Evolutionary conservation across 30 jellyfish, hydroid and myxozoan species (phyloP).

Genomic region (Nemopilema nomurai): DNA sequence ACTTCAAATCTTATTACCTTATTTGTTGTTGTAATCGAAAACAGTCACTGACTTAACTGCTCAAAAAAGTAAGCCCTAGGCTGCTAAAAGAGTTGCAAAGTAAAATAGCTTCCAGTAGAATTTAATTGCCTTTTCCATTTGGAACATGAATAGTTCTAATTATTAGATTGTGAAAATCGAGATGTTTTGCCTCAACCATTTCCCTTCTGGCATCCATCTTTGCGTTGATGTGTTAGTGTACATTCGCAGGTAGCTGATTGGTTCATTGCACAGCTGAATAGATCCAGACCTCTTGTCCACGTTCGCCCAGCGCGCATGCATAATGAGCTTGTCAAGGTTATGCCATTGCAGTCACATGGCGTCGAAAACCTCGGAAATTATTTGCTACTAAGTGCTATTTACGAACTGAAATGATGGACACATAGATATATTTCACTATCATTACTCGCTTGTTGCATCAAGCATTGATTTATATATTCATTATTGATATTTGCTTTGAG

Average conservation of each 20-base stretch:
- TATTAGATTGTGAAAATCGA: background rate
- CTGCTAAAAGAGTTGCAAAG: too few relatives aligned
- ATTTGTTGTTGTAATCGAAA: too few relatives aligned
- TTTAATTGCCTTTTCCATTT: too few relatives aligned
- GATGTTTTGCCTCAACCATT: background rate
- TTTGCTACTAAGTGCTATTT: background rate
- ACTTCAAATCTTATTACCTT: too few relatives aligned
- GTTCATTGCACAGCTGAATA: conserved; percentile 73
- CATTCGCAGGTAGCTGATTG: conserved; percentile 61
- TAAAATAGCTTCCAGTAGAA: too few relatives aligned
- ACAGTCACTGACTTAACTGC: too few relatives aligned
- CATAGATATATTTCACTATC: background rate
- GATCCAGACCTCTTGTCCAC: conserved; percentile 82
- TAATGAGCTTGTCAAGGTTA: conserved; percentile 37
- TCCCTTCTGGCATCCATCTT: conserved; percentile 37
- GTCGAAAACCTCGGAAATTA: conserved; percentile 15
- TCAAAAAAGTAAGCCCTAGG: too few relatives aligned
- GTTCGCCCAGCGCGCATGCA: conserved; percentile 76
- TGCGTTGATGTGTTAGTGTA: conserved; percentile 42
- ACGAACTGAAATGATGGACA: conserved; percentile 27
- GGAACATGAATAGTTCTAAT: too few relatives aligned
- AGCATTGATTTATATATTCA: background rate
- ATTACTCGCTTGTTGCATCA: background rate
- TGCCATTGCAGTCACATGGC: conserved; percentile 74
- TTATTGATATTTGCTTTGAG: conserved; percentile 2